Base-by-base conservation (phyloP, 2,888 invertebrate species). In the Drosophila acutilabella region DNA sequence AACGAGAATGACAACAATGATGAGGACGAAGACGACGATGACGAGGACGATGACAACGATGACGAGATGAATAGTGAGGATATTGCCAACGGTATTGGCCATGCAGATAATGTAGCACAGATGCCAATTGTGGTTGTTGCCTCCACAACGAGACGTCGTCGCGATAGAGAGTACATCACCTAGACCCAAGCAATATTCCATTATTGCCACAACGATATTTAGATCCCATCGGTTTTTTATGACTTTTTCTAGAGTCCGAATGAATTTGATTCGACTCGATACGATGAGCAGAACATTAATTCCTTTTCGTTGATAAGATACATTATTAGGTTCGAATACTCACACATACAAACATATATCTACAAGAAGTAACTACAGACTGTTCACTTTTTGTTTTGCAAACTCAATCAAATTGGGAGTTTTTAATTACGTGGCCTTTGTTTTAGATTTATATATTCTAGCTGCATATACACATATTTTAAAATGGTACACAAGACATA, bases 91-190 rank as follows among this genome's bases (percentile, higher is more conserved):
- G 30, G 11, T 26, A 11, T 50, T 33, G 59, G 18, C 11, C 33
- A 16, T 41, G 38, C 45, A 41, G 62, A 62, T 13, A 56, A 53
- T 59, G 51, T 54, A 13, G 53, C 58, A 52, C 68, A 62, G 56
- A 42, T 45, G 51, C 65, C 64, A 18, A n/a, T 65, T 48, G 48
- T 65, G 30, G 60, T 65, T 36, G 53, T 60, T 20, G 64, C 64
- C 14, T 62, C 62, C 56, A 62, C 62, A 41, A 62, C 62, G 23
- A 56, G 62, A 18, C 75, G 81, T 57, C 74, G 84, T 36, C 78
- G 83, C 42, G 81, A 88, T 61, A 76, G 80, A 60, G 90, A 91
- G 74, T 82, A 90, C 89, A 90, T 90, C 81, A 90, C 91, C 64
- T 90, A 90, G 76, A 83, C 65, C 57, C 51, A 52, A 47, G 53